These are phyloP conservation scores for Galemys pyrenaicus DNA, from an alignment of 2,113 vertebrate genomes.

Conservation along the genomic window DNA sequence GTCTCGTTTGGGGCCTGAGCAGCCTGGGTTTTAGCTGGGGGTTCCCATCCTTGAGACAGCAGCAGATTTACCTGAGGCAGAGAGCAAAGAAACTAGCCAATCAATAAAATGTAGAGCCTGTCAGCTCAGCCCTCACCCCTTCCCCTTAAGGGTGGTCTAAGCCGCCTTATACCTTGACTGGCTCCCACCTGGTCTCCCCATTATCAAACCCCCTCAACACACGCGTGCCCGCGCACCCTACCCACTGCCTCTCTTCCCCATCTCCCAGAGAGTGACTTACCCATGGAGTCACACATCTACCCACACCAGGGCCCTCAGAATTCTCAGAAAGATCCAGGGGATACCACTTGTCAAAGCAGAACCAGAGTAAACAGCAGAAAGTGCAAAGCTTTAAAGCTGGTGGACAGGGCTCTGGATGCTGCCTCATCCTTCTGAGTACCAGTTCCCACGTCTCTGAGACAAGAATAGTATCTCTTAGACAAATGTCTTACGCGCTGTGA, in stretches of 20 bases:
- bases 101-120: neutral
- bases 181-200: neutral
- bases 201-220: no score
- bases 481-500: neutral
- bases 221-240: no score
- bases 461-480: neutral
- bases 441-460: neutral
- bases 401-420: neutral
- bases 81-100: neutral
- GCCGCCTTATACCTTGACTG: neutral
- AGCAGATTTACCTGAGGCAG: neutral
- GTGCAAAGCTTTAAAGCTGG: neutral
- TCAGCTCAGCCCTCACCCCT: neutral
- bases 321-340: neutral
- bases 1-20: neutral
- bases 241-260: neutral
- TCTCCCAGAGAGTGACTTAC: neutral
- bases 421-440: neutral
- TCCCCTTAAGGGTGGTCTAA: neutral
- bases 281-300: neutral
- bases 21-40: neutral
- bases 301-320: neutral
- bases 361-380: neutral
- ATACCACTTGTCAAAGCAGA: neutral
- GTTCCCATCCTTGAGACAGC: neutral